phyloP scores from a whole-genome alignment of 2,888 invertebrate species.

The Megastigmus dorsalis region DNA sequence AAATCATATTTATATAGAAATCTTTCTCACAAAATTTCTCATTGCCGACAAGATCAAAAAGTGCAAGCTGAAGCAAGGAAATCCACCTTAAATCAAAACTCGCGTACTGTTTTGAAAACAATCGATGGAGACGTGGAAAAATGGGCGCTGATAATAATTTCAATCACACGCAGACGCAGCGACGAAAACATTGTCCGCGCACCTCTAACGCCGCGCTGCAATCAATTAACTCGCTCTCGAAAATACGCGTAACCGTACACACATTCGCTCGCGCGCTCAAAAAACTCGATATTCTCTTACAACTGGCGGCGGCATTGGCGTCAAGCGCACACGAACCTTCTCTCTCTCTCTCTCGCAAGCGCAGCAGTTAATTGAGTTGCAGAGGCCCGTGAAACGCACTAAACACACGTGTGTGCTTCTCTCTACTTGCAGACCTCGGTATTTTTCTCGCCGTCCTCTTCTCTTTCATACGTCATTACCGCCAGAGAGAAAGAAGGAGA shows the following conservation, averaged over 20 bases:
- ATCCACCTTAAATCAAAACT: too few relatives aligned
- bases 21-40: too few relatives aligned
- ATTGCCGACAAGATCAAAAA: too few relatives aligned
- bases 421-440: too few relatives aligned
- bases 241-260: background rate
- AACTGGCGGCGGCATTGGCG: too few relatives aligned
- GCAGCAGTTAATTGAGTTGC: slow-evolving; percentile 42
- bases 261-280: background rate
- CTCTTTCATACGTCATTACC: background rate
- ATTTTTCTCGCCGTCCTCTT: background rate
- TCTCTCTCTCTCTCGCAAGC: too few relatives aligned
- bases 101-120: too few relatives aligned
- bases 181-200: background rate
- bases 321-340: too few relatives aligned
- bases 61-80: too few relatives aligned
- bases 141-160: background rate
- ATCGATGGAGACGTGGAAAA: background rate
- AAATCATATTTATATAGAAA: too few relatives aligned
- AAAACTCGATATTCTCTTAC: too few relatives aligned
- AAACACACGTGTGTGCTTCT: background rate
- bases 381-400: background rate
- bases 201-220: background rate
- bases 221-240: background rate
- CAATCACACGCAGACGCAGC: background rate
- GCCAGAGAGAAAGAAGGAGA: too few relatives aligned